Evolutionary conservation across 2,113 vertebrate species (phyloP), one percentile per base, ranked within the genome.

Genomic region (Erythrocercus mccallii): DNA sequence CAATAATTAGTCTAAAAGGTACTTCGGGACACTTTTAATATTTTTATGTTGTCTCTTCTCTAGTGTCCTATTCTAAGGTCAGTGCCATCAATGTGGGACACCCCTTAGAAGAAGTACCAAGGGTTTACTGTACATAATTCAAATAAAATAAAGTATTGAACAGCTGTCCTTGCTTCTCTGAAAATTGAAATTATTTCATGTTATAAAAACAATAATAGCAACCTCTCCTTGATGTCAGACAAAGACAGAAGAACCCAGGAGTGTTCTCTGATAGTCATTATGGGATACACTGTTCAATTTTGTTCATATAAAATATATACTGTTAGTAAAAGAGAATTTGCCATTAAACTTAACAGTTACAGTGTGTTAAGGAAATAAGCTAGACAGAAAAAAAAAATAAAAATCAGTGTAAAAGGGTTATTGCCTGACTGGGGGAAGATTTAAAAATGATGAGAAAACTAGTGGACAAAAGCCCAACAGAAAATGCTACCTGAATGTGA

Each of bases 251-350:
- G 42, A 37, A 60, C 21, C 21, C 33, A 37, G 15, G 20, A 40
- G 1, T 6, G 1, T 10, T 62, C 20, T 47, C 42, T 62, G 3
- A 22, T 65, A 23, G 20, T 19, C 1, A 0, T 37, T 35, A 13
- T 30, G 10, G 4, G 9, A 66, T 21, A 21, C 15, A 62, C 4
- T 4, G 2, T 14, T 81, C 62, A 3, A 40, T 77, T 73, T 60
- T 76, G 7, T 21, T 54, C 10, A 33, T 37, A 23, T 40, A 22
- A 72, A 76, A 56, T n/a, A 30, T 9, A 33, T 22, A 4, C 2
- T 28, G 20, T 13, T 51, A 44, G 8, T 22, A 51, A 19, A 24
- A 71, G 14, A 71, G 4, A 47, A 9, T 70, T 70, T 62, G 12
- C 7, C 27, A 33, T 37, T 54, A 53, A 72, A 40, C 35, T 54